phyloP scores from a whole-genome alignment of 2,797 vertebrate species.

The Spinibarbus caldwelli region DNA sequence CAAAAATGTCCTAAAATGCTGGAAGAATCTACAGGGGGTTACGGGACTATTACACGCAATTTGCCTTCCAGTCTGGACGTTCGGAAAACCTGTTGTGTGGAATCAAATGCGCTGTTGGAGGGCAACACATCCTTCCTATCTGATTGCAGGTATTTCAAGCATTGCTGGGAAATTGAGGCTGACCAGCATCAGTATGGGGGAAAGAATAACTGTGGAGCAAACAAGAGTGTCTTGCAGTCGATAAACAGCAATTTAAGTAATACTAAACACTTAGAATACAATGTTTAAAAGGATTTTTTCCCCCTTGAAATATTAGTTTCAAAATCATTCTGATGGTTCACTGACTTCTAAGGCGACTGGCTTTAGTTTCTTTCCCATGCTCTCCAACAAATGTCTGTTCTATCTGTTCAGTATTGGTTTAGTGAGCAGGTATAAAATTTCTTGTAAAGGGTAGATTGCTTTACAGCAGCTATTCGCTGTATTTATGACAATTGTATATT shows the following conservation, averaged over 20 bases:
- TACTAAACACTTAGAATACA: not conserved
- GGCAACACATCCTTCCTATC: slow-evolving; percentile 6
- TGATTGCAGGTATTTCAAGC: slow-evolving; percentile 20
- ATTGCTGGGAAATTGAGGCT: not conserved
- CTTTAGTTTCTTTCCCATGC: not conserved
- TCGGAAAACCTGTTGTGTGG: slow-evolving; percentile 25
- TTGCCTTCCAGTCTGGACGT: slow-evolving; percentile 60
- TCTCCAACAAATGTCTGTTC: not conserved
- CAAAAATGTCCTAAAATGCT: slow-evolving; percentile 55
- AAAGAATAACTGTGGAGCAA: not conserved
- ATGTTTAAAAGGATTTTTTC: not conserved
- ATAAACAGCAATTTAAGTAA: slow-evolving; percentile 4
- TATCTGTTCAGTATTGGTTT: not conserved
- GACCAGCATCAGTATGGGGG: slow-evolving; percentile 7
- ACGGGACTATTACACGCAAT: slow-evolving; percentile 67
- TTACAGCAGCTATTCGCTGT: not conserved
- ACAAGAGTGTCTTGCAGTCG: not conserved
- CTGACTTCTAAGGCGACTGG: not conserved
- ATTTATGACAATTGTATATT: not conserved
- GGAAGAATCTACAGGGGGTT: slow-evolving; percentile 49
- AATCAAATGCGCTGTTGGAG: slow-evolving; percentile 41
- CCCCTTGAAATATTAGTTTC: not conserved
- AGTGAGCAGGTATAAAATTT: not conserved
- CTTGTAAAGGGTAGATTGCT: not conserved
- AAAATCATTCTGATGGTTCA: not conserved